phyloP scores from a whole-genome alignment of 2,113 vertebrate genomes.

The Paedocypris sp. region DNA sequence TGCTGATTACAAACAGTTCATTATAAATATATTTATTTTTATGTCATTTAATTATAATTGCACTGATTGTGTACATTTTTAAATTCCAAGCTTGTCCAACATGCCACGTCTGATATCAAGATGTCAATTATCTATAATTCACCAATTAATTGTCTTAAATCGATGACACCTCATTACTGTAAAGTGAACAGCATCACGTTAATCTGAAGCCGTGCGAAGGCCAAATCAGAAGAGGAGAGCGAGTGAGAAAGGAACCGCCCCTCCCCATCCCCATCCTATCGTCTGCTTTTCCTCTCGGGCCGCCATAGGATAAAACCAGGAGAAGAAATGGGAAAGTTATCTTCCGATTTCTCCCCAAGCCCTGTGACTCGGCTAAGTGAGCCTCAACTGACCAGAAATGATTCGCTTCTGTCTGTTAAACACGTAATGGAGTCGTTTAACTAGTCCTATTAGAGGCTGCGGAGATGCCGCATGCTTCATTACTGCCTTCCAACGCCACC shows the following conservation, averaged over 20 bases:
- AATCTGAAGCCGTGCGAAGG: not conserved
- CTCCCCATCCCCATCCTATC: not conserved
- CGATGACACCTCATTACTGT: too few species aligned
- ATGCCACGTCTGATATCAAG: too few species aligned
- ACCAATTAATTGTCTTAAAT: too few species aligned
- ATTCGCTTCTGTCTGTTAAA: slow-evolving; percentile 99
- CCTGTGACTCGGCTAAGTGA: slow-evolving; percentile 92
- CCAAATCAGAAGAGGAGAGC: not conserved
- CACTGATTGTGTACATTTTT: too few species aligned
- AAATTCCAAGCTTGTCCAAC: too few species aligned
- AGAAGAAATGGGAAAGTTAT: slow-evolving; percentile 68
- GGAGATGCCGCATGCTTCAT: slow-evolving; percentile 99
- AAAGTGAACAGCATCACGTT: too few species aligned
- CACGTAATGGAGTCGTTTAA: slow-evolving; percentile 99
- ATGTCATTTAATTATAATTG: too few species aligned
- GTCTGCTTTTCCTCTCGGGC: slow-evolving; percentile 9
- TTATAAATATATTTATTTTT: too few species aligned
- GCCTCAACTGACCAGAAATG: slow-evolving; percentile 99
- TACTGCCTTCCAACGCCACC: slow-evolving; percentile 97
- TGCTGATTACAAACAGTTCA: too few species aligned
- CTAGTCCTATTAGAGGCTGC: slow-evolving; percentile 98
- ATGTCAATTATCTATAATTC: too few species aligned
- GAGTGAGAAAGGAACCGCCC: not conserved
- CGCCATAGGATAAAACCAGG: slow-evolving; percentile 17
- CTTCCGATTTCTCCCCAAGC: slow-evolving; percentile 72